Evolutionary conservation across 2,797 vertebrate genomes (phyloP).

Genomic region (Chelmon rostratus): DNA sequence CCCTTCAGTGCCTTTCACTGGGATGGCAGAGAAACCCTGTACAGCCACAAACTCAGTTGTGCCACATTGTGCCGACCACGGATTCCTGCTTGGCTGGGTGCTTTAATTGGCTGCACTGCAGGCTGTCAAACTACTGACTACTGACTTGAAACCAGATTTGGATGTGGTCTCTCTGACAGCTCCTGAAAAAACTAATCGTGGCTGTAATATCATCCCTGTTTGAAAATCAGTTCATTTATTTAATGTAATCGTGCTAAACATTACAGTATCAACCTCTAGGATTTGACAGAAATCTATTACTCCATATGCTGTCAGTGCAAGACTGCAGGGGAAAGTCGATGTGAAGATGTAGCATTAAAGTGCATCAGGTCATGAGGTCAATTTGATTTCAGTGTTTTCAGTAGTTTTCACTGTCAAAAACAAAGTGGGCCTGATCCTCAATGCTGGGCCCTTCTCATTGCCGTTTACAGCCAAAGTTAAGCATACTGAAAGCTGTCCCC

Average conservation of each 20-base stretch:
- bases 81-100: conserved; percentile 67
- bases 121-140: conserved; percentile 74
- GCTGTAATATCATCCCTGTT: conserved; percentile 36
- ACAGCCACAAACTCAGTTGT: conserved; percentile 62
- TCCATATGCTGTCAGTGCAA: not conserved
- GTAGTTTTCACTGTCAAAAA: conserved; percentile 21
- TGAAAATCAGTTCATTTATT: conserved; percentile 44
- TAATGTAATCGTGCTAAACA: conserved; percentile 14
- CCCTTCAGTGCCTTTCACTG: conserved; percentile 66
- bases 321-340: not conserved
- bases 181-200: conserved; percentile 48
- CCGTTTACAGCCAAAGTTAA: conserved; percentile 3
- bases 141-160: conserved; percentile 62
- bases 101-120: conserved; percentile 77
- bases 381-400: conserved; percentile 15
- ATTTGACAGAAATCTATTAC: not conserved
- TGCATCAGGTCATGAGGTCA: not conserved
- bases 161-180: conserved; percentile 65
- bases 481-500: conserved; percentile 12
- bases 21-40: conserved; percentile 54
- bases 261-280: conserved; percentile 2
- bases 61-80: conserved; percentile 72
- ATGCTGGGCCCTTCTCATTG: not conserved
- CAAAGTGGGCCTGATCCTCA: not conserved
- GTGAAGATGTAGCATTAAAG: not conserved